Evolutionary conservation across 2,888 invertebrate genomes (phyloP), one percentile per base, ranked within the genome.

Genomic region (Rhagium mordax): DNA sequence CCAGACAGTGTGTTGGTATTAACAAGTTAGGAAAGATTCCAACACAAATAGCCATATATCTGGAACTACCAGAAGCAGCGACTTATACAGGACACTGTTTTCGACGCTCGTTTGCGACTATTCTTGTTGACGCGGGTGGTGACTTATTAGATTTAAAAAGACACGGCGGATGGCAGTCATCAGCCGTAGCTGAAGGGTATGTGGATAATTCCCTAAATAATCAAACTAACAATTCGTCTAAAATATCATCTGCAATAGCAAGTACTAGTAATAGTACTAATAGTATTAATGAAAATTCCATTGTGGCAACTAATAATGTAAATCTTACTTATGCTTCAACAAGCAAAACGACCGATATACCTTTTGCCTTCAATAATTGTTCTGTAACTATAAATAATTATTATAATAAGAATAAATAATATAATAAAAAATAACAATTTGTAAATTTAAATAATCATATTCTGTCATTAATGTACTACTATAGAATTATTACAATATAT

Each of bases 121-220:
- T n/a, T n/a, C n/a, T n/a, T n/a, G n/a, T n/a, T n/a, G n/a, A n/a
- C n/a, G n/a, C n/a, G n/a, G n/a, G n/a, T n/a, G 3, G 51, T n/a
- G 51, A 51, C 3, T 51, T 2, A 51, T 51, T 51, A 18, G 5
- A 51, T 51, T 51, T 51, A 4, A 18, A 51, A 51, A 51, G 51
- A 51, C 16, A 51, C 51, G 51, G 51, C 15, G 16, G 21, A 51
- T 51, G 51, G 51, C 51, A 51, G 51, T 51, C 51, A 51, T 51
- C 51, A 18, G 18, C 51, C 51, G 51, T 51, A 51, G 18, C 51
- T 51, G 51, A 18, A 3, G 51, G 51, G 16, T 51, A 51, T 18
- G 51, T 51, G 18, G 49, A 51, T 51, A 51, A 51, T 51, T 51
- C 51, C 51, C 51, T 51, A 51, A 51, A 51, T 51, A 51, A 51